phyloP scores from a whole-genome alignment of 2,888 invertebrate species.

The Drosophila sordidula region DNA sequence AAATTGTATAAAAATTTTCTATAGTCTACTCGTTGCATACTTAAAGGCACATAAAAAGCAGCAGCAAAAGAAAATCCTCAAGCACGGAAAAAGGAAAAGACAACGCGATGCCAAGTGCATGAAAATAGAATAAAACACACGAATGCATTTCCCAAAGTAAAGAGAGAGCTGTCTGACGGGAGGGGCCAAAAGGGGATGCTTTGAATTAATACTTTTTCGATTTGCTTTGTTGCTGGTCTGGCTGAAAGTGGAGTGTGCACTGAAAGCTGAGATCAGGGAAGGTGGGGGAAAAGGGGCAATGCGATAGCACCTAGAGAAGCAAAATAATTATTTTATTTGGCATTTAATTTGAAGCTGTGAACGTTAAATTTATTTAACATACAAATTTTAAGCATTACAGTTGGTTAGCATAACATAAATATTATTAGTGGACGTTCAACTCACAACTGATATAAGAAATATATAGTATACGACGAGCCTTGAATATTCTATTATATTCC shows the following conservation, averaged over 20 bases:
- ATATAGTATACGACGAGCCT: too few species aligned
- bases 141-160: conserved; percentile 49
- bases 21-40: conserved; percentile 64
- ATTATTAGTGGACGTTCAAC: background rate
- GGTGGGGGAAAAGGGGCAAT: background rate
- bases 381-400: too few species aligned
- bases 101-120: conserved; percentile 52
- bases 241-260: conserved; percentile 12
- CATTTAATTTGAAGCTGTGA: background rate
- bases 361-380: too few species aligned
- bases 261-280: too few species aligned
- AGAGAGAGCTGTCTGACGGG: conserved; percentile 1
- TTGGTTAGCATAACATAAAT: background rate
- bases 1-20: conserved; percentile 80
- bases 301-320: conserved; percentile 9
- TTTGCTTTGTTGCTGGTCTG: conserved; percentile 46
- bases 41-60: conserved; percentile 53
- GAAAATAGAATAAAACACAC: conserved; percentile 42
- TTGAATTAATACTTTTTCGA: conserved; percentile 68
- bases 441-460: too few species aligned
- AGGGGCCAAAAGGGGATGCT: conserved; percentile 47
- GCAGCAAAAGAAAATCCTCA: conserved; percentile 39
- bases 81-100: conserved; percentile 61
- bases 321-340: conserved; percentile 1
- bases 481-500: too few species aligned